A percentile compares a stretch with the other conserved stretches of the same genome.
Conservation (phyloP, 2,888 invertebrate genomes). For the Cosmia pyralina region DNA sequence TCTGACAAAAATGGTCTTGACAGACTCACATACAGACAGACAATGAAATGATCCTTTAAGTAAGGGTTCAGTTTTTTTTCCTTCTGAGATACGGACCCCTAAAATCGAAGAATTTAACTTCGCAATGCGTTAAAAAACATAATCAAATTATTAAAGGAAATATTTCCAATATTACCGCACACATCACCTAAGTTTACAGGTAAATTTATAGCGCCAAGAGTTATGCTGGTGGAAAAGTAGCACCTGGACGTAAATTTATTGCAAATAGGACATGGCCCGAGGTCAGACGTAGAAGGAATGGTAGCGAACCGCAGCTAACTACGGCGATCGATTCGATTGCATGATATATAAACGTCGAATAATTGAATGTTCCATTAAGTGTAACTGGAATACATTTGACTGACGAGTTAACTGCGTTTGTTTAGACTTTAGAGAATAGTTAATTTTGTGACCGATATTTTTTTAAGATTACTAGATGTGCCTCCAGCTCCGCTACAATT, state of each 20-base stretch:
- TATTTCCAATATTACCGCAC: constrained; percentile 6
- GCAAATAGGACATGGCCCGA: constrained; percentile 37
- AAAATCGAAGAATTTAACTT: background rate
- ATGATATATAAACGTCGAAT: constrained; percentile 38
- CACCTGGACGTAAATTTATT: constrained; percentile 56
- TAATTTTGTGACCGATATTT: background rate
- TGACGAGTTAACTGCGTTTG: background rate
- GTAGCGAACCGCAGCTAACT: constrained; percentile 22
- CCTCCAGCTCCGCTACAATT: background rate
- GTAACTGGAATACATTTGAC: background rate
- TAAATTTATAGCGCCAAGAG: constrained; percentile 44
- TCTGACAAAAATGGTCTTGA: no score
- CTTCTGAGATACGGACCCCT: no score
- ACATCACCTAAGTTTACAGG: constrained; percentile 12
- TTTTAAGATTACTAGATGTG: background rate
- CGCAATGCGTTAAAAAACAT: background rate
- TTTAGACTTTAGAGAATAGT: background rate
- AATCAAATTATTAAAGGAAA: background rate
- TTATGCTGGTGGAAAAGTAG: constrained; percentile 50
- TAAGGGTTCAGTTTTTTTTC: no score
- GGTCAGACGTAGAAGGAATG: constrained; percentile 27
- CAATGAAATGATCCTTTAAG: no score
- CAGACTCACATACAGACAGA: no score
- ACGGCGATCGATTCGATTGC: constrained; percentile 37
- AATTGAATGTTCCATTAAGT: constrained; percentile 11